Conservation (phyloP, 2,797 vertebrate genomes). For the Bradypodion pumilum region DNA sequence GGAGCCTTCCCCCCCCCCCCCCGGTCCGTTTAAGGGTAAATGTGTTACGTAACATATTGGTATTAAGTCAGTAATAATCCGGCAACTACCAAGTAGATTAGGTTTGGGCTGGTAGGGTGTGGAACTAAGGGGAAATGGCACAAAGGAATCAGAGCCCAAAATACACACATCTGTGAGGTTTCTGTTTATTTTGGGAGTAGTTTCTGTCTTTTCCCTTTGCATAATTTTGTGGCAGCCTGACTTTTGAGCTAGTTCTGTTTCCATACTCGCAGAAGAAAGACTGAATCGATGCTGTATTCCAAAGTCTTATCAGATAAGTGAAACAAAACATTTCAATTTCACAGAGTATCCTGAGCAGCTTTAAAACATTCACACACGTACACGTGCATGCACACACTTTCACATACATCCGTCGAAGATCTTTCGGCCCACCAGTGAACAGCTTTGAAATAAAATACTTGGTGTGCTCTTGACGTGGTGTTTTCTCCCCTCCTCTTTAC, state of each 20-base stretch:
- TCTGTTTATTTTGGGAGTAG: conserved; percentile 22
- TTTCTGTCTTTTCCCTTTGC: conserved; percentile 32
- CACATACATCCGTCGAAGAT: not conserved
- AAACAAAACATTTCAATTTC: conserved; percentile 12
- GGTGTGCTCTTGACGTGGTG: not conserved
- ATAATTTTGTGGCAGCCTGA: conserved; percentile 10
- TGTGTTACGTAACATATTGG: conserved; percentile 40
- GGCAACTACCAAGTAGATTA: conserved; percentile 21
- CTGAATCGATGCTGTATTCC: not conserved
- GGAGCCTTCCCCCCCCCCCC: conserved; percentile 45
- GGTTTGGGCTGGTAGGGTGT: conserved; percentile 32
- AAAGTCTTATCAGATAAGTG: not conserved
- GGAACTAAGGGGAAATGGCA: not conserved
- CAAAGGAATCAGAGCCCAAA: conserved; percentile 11
- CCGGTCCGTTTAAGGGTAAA: conserved; percentile 22
- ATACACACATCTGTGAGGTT: conserved; percentile 1
- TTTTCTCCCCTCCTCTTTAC: not conserved
- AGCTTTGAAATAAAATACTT: not conserved
- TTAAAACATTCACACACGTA: not conserved
- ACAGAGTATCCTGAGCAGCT: not conserved
- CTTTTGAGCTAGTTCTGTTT: conserved; percentile 18
- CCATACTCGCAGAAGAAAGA: not conserved
- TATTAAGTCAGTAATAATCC: conserved; percentile 45
- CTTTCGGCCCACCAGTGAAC: not conserved
- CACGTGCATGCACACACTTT: not conserved